phyloP scores from a whole-genome alignment of 2,797 vertebrate genomes.

The Anguilla marmorata region DNA sequence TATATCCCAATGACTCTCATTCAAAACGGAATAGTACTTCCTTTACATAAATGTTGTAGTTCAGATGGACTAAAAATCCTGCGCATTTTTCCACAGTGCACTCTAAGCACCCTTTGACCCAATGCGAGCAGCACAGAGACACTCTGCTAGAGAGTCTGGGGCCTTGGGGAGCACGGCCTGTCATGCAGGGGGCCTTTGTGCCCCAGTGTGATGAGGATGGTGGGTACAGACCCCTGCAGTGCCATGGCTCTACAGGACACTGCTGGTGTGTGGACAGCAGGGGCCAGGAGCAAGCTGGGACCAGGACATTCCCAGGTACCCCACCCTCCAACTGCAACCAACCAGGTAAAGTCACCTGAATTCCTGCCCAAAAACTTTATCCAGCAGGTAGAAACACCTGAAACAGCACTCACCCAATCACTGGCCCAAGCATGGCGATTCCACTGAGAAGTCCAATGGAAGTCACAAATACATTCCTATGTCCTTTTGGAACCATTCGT shows the following conservation, averaged over 20 bases:
- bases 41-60: too few relatives aligned
- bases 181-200: constrained; percentile 56
- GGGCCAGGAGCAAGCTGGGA: constrained; percentile 76
- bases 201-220: constrained; percentile 75
- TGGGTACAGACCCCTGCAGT: constrained; percentile 75
- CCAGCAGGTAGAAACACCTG: background rate
- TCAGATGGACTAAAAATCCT: background rate
- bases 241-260: constrained; percentile 76
- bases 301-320: constrained; percentile 69
- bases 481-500: background rate
- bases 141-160: constrained; percentile 52
- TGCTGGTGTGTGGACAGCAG: constrained; percentile 83
- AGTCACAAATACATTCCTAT: background rate
- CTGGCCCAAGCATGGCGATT: background rate
- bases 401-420: background rate
- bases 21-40: background rate
- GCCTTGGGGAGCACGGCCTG: background rate
- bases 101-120: constrained; percentile 55
- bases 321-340: constrained; percentile 62
- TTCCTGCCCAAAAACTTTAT: background rate
- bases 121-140: constrained; percentile 72
- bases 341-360: constrained; percentile 65
- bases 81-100: constrained; percentile 36
- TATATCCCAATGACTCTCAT: too few relatives aligned
- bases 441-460: background rate